These are phyloP conservation scores for Diplazon laetatorius DNA, from an alignment of 2,888 invertebrate genomes.

Conservation along the genomic window DNA sequence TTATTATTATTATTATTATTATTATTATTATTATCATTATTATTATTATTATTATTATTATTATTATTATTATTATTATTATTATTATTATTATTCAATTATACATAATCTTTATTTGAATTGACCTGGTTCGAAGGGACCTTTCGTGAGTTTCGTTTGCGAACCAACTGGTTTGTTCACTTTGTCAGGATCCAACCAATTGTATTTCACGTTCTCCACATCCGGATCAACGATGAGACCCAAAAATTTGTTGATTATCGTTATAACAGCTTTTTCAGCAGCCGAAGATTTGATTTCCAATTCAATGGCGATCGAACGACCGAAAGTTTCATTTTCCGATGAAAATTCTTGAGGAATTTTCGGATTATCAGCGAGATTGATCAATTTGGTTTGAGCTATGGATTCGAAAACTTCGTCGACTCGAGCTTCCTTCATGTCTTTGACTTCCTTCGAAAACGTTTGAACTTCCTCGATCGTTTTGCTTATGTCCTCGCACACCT, in stretches of 20 bases:
- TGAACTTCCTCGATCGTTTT: constrained; percentile 86
- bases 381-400: constrained; percentile 86
- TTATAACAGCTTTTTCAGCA: constrained; percentile 90
- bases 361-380: constrained; percentile 86
- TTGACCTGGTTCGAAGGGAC: constrained; percentile 84
- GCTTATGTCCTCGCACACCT: constrained; percentile 85
- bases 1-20: too few relatives aligned
- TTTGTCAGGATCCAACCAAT: constrained; percentile 87
- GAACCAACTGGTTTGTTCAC: constrained; percentile 86
- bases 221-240: constrained; percentile 85
- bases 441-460: constrained; percentile 87
- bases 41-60: too few relatives aligned
- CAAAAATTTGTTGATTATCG: constrained; percentile 90
- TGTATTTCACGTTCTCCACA: constrained; percentile 85
- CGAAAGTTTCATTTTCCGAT: constrained; percentile 85
- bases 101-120: background rate
- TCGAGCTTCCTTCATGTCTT: constrained; percentile 90
- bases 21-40: too few relatives aligned
- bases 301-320: constrained; percentile 83
- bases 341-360: constrained; percentile 86
- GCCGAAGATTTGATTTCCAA: constrained; percentile 86
- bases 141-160: constrained; percentile 82
- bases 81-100: background rate
- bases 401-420: constrained; percentile 88
- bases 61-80: background rate